Percentiles rank a stretch among this genome's conserved stretches.
Evolutionary conservation across 2,888 invertebrate species (phyloP).

Genomic region (Unio delphinus): DNA sequence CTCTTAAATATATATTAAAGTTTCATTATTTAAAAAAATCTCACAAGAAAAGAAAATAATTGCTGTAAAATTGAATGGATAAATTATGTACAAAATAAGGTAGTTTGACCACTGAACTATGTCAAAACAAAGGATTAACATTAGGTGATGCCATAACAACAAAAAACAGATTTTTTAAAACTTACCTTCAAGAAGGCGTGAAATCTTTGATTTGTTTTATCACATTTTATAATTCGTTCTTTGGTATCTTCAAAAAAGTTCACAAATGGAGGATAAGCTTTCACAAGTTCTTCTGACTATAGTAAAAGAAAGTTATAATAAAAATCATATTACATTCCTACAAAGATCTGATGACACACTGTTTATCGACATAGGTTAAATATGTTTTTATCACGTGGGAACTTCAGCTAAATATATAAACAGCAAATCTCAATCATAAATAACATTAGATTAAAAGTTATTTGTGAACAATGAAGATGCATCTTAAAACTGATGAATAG

Average conservation of each 20-base stretch:
- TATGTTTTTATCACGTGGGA: background rate
- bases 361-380: background rate
- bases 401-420: background rate
- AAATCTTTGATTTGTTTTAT: slow-evolving; percentile 93
- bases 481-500: too few species aligned
- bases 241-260: slow-evolving; percentile 99
- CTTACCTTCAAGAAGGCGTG: slow-evolving; percentile 98
- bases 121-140: too few species aligned
- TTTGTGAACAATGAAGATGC: too few species aligned
- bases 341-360: too few species aligned
- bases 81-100: too few species aligned
- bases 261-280: slow-evolving; percentile 97
- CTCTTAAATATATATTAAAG: too few species aligned
- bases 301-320: slow-evolving; percentile 18
- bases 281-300: slow-evolving; percentile 86
- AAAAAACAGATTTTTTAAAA: slow-evolving; percentile 16
- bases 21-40: too few species aligned
- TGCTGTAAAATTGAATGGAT: too few species aligned
- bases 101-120: too few species aligned
- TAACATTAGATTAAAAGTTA: too few species aligned
- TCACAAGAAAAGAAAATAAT: too few species aligned
- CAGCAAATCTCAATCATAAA: background rate
- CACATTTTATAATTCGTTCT: slow-evolving; percentile 91
- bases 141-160: too few species aligned
- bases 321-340: background rate